phyloP scores from a whole-genome alignment of 2,888 invertebrate species.

The Tachina fera region DNA sequence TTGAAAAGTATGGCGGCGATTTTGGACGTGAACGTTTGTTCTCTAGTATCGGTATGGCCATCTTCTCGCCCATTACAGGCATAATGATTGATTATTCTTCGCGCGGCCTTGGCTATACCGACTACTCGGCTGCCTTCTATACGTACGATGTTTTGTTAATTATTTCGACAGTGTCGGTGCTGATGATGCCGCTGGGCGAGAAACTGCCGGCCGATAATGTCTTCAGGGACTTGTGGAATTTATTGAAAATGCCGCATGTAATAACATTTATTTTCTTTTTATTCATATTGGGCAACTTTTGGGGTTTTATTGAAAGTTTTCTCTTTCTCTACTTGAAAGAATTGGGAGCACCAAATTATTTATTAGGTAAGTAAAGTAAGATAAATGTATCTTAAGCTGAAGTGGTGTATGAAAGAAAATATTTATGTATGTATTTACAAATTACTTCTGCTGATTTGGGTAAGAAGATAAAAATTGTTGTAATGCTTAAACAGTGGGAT shows the following conservation, averaged over 20 bases:
- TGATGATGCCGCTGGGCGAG: conserved; percentile 90
- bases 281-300: conserved; percentile 92
- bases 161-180: conserved; percentile 89
- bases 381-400: neutral
- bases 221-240: conserved; percentile 88
- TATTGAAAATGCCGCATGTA: conserved; percentile 91
- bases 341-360: conserved; percentile 91
- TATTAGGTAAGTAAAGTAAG: conserved; percentile 86
- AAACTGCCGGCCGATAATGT: conserved; percentile 91
- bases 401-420: conserved; percentile 8
- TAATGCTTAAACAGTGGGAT: neutral
- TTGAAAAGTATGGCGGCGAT: conserved; percentile 92
- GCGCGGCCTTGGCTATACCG: conserved; percentile 87
- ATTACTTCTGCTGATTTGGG: neutral
- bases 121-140: conserved; percentile 95
- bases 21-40: conserved; percentile 91
- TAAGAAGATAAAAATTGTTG: neutral
- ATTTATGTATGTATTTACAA: conserved; percentile 16
- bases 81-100: conserved; percentile 88
- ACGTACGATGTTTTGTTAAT: conserved; percentile 88
- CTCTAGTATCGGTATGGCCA: conserved; percentile 92
- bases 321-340: conserved; percentile 93
- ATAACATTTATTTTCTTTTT: conserved; percentile 91
- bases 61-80: conserved; percentile 91
- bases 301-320: conserved; percentile 95